Conservation (phyloP, 2,888 invertebrate species). For the Tinea pellionella region DNA sequence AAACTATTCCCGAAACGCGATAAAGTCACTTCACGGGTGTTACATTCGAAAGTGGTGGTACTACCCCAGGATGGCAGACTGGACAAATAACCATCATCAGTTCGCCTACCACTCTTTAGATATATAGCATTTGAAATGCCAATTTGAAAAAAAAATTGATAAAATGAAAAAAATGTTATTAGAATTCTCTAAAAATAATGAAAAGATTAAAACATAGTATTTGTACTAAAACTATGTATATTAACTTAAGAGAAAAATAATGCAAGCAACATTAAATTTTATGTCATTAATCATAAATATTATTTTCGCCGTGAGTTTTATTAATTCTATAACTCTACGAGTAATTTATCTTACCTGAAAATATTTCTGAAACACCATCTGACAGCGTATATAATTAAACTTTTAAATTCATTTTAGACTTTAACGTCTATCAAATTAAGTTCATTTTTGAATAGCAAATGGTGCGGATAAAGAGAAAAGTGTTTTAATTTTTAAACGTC, state of each 20-base stretch:
- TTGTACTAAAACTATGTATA: too few relatives aligned
- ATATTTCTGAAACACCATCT: neutral
- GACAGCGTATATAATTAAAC: neutral
- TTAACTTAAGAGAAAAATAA: neutral
- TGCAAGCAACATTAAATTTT: neutral
- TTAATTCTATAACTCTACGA: slow-evolving; percentile 2
- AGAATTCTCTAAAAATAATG: too few relatives aligned
- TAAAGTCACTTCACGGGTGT: too few relatives aligned
- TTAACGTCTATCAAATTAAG: neutral
- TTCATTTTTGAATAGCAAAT: neutral
- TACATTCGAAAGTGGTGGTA: too few relatives aligned
- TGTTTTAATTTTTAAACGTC: neutral
- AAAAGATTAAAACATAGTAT: too few relatives aligned
- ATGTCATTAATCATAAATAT: slow-evolving; percentile 8
- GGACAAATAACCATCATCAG: too few relatives aligned
- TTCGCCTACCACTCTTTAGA: too few relatives aligned
- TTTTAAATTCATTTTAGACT: neutral
- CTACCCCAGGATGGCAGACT: too few relatives aligned
- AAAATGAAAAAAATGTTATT: too few relatives aligned
- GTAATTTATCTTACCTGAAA: slow-evolving; percentile 9
- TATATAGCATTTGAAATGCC: too few relatives aligned
- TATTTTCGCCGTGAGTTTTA: slow-evolving; percentile 5
- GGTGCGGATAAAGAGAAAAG: neutral
- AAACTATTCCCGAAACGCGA: too few relatives aligned
- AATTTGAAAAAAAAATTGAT: too few relatives aligned